Conservation (phyloP, 1,140 invertebrate genomes). For the Caenorhabditis briggsae region DNA sequence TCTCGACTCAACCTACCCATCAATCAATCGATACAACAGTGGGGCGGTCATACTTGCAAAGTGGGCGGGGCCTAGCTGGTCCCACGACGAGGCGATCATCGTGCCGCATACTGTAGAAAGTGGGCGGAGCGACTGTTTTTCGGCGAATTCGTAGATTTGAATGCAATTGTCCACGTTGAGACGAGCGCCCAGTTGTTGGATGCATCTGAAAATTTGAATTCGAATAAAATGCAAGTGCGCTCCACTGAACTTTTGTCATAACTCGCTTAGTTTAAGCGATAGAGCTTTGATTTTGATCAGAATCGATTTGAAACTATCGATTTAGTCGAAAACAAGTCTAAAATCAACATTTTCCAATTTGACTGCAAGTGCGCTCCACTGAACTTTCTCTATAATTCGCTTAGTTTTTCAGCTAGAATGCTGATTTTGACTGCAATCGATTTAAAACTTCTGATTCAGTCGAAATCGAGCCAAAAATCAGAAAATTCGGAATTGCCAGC, state of each 20-base stretch:
- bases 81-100: conserved; percentile 83
- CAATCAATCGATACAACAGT: conserved; percentile 89
- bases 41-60: conserved; percentile 92
- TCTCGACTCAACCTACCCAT: conserved; percentile 85
- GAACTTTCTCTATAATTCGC: background rate
- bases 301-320: background rate
- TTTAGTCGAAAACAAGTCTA: no score
- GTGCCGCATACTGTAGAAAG: conserved; percentile 87
- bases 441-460: background rate
- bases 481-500: background rate
- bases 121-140: conserved; percentile 84
- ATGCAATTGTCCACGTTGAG: conserved; percentile 91
- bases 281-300: no score
- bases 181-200: conserved; percentile 87
- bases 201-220: conserved; percentile 83
- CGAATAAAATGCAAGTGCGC: background rate
- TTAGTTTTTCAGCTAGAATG: background rate
- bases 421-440: background rate
- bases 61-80: conserved; percentile 90
- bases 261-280: background rate
- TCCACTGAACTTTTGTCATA: background rate
- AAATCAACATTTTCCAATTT: no score
- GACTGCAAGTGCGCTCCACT: background rate
- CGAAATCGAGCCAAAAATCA: no score
- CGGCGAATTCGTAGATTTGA: conserved; percentile 90